Base-by-base conservation (phyloP, 2,888 invertebrate species). In the Cetonia aurata region DNA sequence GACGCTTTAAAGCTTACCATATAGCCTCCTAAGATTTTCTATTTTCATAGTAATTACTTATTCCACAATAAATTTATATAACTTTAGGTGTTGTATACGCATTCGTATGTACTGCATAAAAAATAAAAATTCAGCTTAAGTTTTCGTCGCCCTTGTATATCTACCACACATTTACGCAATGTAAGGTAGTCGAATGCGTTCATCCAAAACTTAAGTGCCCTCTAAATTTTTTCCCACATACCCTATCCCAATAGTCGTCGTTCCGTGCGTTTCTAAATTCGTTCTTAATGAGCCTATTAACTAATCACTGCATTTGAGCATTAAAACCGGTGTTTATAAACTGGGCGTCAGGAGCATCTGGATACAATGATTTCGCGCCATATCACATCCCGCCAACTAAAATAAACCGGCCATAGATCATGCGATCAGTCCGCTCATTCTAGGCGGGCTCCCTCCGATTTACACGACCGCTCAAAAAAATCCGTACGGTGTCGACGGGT, bases 281-380 rank as follows among this genome's bases (percentile, higher is more conserved):
- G 76, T 78, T 75, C 76, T 81, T 82, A 82, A 83, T 83, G 81
- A 83, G 83, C 78, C 82, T 76, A 83, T 83, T 82, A 84, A 84
- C 81, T 83, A 83, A 83, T 84, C 84, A 81, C 80, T 79, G 78
- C 80, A 78, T 78, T 80, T 80, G 80, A 79, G 83, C 82, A 84
- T 83, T 83, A 83, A 83, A 81, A 76, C 76, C 70, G 73, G 62
- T 80, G 82, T 82, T 82, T 82, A 82, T 81, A 81, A 80, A 81
- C 80, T 77, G 59, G 70, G 74, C 72, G 77, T 78, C 76, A 76
- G 76, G 70, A 70, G 66, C 72, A 72, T 76, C 79, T 79, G 79
- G 77, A 73, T 72, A 75, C 74, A 71, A 67, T 77, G 77, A 69
- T 75, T 74, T 78, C 72, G 70, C 79, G 75, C 79, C 76, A 77